A percentile compares a stretch with the other conserved stretches of the same genome.
Conservation (phyloP, 2,888 invertebrate species). For the Stictocephala bisonia region DNA sequence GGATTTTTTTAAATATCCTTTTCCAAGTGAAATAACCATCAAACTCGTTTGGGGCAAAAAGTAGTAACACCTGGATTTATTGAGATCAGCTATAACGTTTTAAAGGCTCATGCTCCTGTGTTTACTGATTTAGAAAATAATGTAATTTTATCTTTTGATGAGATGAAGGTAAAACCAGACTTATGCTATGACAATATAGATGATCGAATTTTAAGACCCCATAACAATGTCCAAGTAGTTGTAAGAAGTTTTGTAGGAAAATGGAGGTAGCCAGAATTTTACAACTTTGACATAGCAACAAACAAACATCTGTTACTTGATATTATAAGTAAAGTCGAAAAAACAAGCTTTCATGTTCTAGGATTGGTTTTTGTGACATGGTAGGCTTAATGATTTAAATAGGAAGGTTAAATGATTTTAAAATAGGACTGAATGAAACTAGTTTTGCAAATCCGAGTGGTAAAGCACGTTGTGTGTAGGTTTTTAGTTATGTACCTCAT, state of each 20-base stretch:
- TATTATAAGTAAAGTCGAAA: background rate
- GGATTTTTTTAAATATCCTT: background rate
- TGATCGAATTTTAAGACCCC: background rate
- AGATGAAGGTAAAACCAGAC: background rate
- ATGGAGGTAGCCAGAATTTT: background rate
- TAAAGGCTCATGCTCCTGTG: background rate
- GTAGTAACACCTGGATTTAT: background rate
- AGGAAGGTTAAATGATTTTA: too few relatives aligned
- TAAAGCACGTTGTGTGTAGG: too few relatives aligned
- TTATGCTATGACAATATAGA: background rate
- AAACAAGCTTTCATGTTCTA: background rate
- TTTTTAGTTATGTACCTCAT: too few relatives aligned
- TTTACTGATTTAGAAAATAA: slow-evolving; percentile 1
- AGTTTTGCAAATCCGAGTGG: too few relatives aligned
- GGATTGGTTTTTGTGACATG: slow-evolving; percentile 10
- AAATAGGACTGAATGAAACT: too few relatives aligned
- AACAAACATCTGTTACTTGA: background rate
- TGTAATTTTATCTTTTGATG: background rate
- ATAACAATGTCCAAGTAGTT: background rate
- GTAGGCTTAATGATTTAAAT: too few relatives aligned
- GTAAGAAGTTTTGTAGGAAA: slow-evolving; percentile 5
- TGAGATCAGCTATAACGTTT: background rate
- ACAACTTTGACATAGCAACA: background rate
- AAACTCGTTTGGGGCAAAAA: background rate
- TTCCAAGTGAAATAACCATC: background rate